Base-by-base conservation (phyloP, 2,797 vertebrate species). In the Chrosomus eos region DNA sequence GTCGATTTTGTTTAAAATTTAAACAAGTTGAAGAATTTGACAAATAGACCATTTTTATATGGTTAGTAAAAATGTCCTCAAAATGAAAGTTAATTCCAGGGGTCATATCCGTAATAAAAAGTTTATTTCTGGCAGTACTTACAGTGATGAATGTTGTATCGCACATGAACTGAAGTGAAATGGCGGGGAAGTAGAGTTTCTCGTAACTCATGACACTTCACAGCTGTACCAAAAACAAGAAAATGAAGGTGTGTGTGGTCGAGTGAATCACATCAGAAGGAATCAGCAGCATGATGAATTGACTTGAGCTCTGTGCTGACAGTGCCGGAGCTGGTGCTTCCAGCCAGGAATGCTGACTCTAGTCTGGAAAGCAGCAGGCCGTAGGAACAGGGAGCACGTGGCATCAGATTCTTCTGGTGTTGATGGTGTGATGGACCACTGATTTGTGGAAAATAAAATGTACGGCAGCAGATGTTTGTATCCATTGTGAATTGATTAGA, bases 331-430 rank as follows among this genome's bases (percentile, higher is more conserved):
- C 60, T 9, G n/a, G 26, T 28, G 82, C 62, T 58, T 84, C 5
- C 81, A 67, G 31, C 53, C 19, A 14, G 40, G 71, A 84, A 60
- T 21, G 86, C 86, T 87, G 71, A 81, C 86, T 62, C 38, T 11
- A 48, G 60, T 62, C 66, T 76, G 18, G 64, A 84, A 74, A 80
- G 71, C 21, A 45, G 76, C 45, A 55, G 66, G 80, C 33, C 11
- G 48, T 8, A 58, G 55, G 18, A 26, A 53, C 51, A 21, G 45
- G 28, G 45, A 80, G 55, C 33, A 67, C 38, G 58, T 85, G 31
- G 11, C 4, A 31, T 73, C 53, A 71, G 13, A 78, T 45, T 60
- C 3, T 48, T 64, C 21, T 45, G 3, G 18, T 68, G 73, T 64
- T 67, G 43, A n/a, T 64, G 26, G 26, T 64, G 26, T 64, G 60